Percentiles rank a stretch among this genome's conserved stretches.
These are phyloP conservation scores for Drosophila austrosaltans DNA, from an alignment of 2,888 invertebrate genomes.

Conservation along the genomic window DNA sequence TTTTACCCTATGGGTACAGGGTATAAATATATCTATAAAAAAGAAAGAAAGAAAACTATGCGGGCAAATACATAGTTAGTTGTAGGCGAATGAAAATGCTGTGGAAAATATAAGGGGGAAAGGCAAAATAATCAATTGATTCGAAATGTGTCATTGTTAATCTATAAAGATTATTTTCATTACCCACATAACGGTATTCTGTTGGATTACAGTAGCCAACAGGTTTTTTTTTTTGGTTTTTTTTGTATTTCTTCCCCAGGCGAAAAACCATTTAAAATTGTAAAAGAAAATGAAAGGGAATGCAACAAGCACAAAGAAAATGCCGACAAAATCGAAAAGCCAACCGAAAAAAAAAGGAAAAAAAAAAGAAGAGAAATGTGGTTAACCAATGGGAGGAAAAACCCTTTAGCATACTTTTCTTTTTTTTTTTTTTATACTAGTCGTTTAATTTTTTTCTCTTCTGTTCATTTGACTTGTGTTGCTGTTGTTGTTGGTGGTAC, in stretches of 20 bases:
- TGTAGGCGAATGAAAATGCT: not conserved
- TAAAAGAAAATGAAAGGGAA: constrained; percentile 9
- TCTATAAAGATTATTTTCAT: constrained; percentile 11
- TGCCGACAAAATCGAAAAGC: constrained; percentile 31
- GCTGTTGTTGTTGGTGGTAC: not conserved
- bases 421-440: constrained; percentile 18
- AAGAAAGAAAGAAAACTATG: no score
- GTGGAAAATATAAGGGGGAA: not conserved
- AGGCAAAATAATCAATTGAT: not conserved
- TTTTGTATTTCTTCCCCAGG: constrained; percentile 10
- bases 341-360: no score
- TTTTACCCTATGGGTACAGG: no score
- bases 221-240: not conserved
- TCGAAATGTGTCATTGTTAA: not conserved
- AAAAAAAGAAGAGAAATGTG: constrained; percentile 2
- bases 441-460: constrained; percentile 23
- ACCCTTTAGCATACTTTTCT: constrained; percentile 7
- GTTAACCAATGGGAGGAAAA: constrained; percentile 1
- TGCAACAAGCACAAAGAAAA: constrained; percentile 24
- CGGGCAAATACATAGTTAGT: no score
- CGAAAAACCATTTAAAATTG: constrained; percentile 22
- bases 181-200: not conserved
- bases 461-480: constrained; percentile 38
- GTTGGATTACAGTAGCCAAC: constrained; percentile 2
- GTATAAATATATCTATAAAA: no score